Base-by-base conservation (phyloP, 2,113 vertebrate genomes). In the Pithys albifrons region DNA sequence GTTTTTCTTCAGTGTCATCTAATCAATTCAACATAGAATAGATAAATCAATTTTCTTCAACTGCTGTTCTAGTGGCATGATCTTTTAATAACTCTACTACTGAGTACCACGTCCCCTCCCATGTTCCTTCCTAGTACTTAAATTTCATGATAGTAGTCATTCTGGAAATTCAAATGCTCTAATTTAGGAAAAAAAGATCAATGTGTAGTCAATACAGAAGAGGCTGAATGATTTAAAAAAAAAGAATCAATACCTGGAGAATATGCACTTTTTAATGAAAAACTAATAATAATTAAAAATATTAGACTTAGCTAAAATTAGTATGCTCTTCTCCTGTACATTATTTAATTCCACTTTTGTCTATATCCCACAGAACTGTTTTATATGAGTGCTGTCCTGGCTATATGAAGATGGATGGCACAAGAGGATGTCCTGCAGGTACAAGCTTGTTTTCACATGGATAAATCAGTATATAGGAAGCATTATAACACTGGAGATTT, bases 371-470 rank as follows among this genome's bases (percentile, higher is more conserved):
- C 92, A 99, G 99, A 95, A 99, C 98, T 41, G 98, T 99, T 46
- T 89, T 99, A 39, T 99, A 99, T 80, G 99, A 99, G 95, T 99
- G 99, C 84, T 99, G 99, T 95, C 99, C 99, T 78, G 99, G 99
- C 5, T 99, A 99, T 91, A 99, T 99, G 98, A 99, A 98, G 95
- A 95, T 99, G 98, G 99, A 99, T 4, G 98, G 98, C 64, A 97
- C 95, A 25, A 98, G 80, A 74, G 99, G 99, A 69, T 99, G 99
- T 90, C 99, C 99, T 88, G 99, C 99, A 99, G 99, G 99, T 99
- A 98, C 9, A 10, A 84, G 27, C 5, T 80, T 46, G 73, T 82
- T 91, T 81, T 83, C 15, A 14, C 41, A 51, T 14, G 16, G 10
- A 41, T 48, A 11, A 75, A 4, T 70, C 6, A 6, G 7, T 59